Conservation (phyloP, 2,113 vertebrate genomes). For the Heptranchias perlo region DNA sequence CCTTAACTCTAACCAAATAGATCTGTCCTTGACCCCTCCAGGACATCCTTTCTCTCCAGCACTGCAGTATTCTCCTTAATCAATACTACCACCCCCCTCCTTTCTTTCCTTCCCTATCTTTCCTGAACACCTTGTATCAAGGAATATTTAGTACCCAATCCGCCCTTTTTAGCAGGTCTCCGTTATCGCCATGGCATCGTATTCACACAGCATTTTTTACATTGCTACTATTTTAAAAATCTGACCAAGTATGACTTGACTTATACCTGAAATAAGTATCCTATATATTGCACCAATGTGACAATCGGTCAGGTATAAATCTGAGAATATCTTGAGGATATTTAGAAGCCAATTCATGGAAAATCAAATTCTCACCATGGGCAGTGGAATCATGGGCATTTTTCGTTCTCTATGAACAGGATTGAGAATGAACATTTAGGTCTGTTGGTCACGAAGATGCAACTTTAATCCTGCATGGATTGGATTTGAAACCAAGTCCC, state of each 20-base stretch:
- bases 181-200: too few relatives aligned
- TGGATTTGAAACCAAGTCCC: background rate
- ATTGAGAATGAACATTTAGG: background rate
- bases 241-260: background rate
- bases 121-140: too few relatives aligned
- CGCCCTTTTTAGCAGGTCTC: too few relatives aligned
- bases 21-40: too few relatives aligned
- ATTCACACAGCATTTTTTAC: background rate
- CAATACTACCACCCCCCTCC: too few relatives aligned
- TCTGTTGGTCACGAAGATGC: background rate
- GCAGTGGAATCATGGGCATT: background rate
- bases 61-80: too few relatives aligned
- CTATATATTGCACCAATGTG: background rate
- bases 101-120: too few relatives aligned
- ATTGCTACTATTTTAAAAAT: background rate
- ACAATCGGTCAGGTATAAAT: background rate
- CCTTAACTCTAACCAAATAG: too few relatives aligned
- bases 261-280: background rate
- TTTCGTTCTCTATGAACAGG: background rate
- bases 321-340: background rate
- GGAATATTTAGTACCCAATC: too few relatives aligned
- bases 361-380: background rate
- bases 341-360: background rate
- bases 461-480: background rate
- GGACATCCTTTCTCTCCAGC: too few relatives aligned